Evolutionary conservation across 2,113 vertebrate species (phyloP).

Genomic region (Oryzias celebensis): DNA sequence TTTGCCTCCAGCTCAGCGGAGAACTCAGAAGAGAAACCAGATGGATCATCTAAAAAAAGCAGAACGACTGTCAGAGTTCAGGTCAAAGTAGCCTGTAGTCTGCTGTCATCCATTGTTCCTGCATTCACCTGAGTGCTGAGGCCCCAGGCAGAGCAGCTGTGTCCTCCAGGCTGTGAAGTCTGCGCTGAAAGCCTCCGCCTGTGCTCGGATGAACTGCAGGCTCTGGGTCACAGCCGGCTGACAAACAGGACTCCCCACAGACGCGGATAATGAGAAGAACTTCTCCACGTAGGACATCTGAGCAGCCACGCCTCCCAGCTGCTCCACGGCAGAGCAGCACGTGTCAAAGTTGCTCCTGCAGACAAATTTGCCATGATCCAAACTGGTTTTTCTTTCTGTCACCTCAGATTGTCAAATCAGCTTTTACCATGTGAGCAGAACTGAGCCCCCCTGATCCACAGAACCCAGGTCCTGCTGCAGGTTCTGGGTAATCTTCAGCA

Average conservation of each 20-base stretch:
- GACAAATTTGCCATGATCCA: slow-evolving; percentile 2
- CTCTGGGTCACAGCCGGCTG: slow-evolving; percentile 79
- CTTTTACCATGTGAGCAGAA: slow-evolving; percentile 86
- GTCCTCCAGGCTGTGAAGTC: slow-evolving; percentile 89
- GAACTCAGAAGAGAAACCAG: slow-evolving; percentile 81
- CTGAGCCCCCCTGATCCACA: slow-evolving; percentile 70
- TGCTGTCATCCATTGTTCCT: not conserved
- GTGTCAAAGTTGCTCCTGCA: slow-evolving; percentile 85
- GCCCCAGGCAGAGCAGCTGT: slow-evolving; percentile 74
- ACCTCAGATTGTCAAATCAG: not conserved
- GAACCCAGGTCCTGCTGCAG: slow-evolving; percentile 80
- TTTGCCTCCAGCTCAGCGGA: slow-evolving; percentile 83
- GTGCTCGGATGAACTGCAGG: slow-evolving; percentile 80
- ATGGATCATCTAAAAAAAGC: slow-evolving; percentile 41
- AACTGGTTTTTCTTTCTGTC: not conserved
- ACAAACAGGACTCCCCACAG: slow-evolving; percentile 39
- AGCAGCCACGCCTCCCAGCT: slow-evolving; percentile 76
- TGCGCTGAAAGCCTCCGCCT: slow-evolving; percentile 73
- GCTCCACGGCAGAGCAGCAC: slow-evolving; percentile 80
- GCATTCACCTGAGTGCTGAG: slow-evolving; percentile 57
- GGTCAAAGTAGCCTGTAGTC: not conserved
- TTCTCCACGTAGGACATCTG: slow-evolving; percentile 80
- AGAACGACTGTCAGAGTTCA: not conserved
- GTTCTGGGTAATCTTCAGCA: slow-evolving; percentile 69
- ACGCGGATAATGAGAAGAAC: slow-evolving; percentile 77